Evolutionary conservation across 64 coral and sea anemone genomes (phyloP).

Genomic region (Cladopsammia gracilis): DNA sequence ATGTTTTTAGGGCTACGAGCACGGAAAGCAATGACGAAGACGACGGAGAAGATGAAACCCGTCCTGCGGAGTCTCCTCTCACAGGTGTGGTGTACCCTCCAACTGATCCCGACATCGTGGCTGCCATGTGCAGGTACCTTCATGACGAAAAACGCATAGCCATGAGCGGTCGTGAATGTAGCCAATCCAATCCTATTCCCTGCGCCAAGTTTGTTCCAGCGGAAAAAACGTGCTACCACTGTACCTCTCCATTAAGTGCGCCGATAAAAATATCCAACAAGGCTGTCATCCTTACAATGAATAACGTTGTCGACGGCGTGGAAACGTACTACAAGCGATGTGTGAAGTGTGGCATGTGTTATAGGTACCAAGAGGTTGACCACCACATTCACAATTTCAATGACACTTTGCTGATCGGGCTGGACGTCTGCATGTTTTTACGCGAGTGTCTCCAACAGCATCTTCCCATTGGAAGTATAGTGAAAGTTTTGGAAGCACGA

Average conservation of each 20-base stretch:
- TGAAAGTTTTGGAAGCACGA: constrained; percentile 31
- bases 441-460: constrained; percentile 35
- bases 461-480: constrained; percentile 49
- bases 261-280: constrained; percentile 15
- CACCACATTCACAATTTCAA: constrained; percentile 47
- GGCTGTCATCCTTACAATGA: constrained; percentile 45
- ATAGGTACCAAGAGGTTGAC: constrained; percentile 50
- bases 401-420: constrained; percentile 59
- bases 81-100: constrained; percentile 24
- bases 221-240: constrained; percentile 33
- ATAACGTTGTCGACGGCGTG: background rate
- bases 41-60: background rate
- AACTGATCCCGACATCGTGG: background rate
- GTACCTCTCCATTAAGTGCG: constrained; percentile 7
- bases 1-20: background rate
- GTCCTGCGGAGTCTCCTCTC: background rate
- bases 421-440: constrained; percentile 67
- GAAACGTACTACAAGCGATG: constrained; percentile 51
- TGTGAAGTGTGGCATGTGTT: constrained; percentile 54
- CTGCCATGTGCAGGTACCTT: constrained; percentile 55
- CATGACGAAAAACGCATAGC: constrained; percentile 15
- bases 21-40: background rate
- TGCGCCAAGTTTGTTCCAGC: constrained; percentile 43
- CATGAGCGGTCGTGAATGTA: background rate
- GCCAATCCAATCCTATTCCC: background rate